Evolutionary conservation across 2,113 vertebrate genomes (phyloP), one percentile per base, ranked within the genome.

Genomic region (Eretmochelys imbricata): DNA sequence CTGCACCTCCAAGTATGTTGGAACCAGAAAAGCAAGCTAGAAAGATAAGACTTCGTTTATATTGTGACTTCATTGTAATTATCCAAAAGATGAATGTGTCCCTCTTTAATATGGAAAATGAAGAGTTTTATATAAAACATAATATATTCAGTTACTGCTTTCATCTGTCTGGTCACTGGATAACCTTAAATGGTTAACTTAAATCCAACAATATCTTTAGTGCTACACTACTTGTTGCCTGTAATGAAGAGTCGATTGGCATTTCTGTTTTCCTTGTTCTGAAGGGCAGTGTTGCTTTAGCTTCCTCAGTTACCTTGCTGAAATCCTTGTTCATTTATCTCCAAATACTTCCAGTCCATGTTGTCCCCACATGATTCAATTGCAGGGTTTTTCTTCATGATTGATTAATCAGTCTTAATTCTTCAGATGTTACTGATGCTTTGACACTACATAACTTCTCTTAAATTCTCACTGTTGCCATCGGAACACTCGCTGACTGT

Each of bases 91-190:
- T 1, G 79, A 46, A 16, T 3, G 5, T 3, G 1, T 69, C 5
- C 17, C 22, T 85, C 81, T 76, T 94, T 48, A 62, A 85, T 48
- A 94, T 12, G 85, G 12, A 82, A 62, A 38, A 95, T 46, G 65
- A 0, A 12, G 6, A 57, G 54, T 57, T 12, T 85, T 65, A 62
- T 4, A 22, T 8, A 84, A 88, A 38, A 80, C 2, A 4, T 4
- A 0, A 5, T 91, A 84, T 0, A 27, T 20, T 51, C 19, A 93
- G 13, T 53, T 79, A 8, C 35, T 62, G 69, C 94, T 82, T 46
- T 53, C 20, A 13, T 59, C 11, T 57, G 8, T 69, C 14, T 38
- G 35, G 9, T 72, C 65, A 38, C 8, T 76, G 3, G 16, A 49
- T 69, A 87, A 57, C 16, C 54, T 13, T 86, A 29, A 57, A 20